Evolutionary conservation across 2,113 vertebrate genomes (phyloP).

Genomic region (Cheilinus undulatus): DNA sequence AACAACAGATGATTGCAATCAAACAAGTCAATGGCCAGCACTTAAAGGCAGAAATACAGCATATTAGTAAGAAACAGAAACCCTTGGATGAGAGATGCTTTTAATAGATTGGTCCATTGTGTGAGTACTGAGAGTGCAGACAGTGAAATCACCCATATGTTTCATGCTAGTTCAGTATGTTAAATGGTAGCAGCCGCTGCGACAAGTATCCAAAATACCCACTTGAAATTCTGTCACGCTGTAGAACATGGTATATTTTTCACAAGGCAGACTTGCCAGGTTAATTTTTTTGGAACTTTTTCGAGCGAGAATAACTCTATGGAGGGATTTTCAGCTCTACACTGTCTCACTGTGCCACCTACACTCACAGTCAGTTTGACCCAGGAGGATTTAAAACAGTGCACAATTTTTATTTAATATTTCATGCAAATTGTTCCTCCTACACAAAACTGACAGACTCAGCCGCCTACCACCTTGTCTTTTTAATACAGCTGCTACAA

Average conservation of each 20-base stretch:
- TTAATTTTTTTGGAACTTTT: constrained; percentile 26
- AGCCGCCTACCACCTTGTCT: constrained; percentile 22
- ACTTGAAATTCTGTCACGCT: constrained; percentile 6
- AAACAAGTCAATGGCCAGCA: constrained; percentile 52
- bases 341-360: constrained; percentile 52
- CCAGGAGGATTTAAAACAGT: constrained; percentile 59
- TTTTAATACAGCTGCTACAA: constrained; percentile 27
- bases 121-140: constrained; percentile 5
- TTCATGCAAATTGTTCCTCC: constrained; percentile 66
- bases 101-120: constrained; percentile 31
- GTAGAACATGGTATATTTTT: constrained; percentile 14
- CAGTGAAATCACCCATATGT: constrained; percentile 20
- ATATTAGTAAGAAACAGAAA: constrained; percentile 46
- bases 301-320: background rate
- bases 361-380: constrained; percentile 63
- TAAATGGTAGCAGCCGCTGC: constrained; percentile 24
- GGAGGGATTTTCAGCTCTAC: constrained; percentile 38
- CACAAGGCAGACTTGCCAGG: constrained; percentile 10
- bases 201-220: constrained; percentile 11
- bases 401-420: constrained; percentile 63
- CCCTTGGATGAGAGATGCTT: constrained; percentile 40
- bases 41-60: constrained; percentile 54
- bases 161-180: constrained; percentile 7
- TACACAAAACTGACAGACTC: constrained; percentile 58
- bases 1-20: constrained; percentile 74